Evolutionary conservation across 2,888 invertebrate species (phyloP), one percentile per base, ranked within the genome.

Genomic region (Timema cristinae): DNA sequence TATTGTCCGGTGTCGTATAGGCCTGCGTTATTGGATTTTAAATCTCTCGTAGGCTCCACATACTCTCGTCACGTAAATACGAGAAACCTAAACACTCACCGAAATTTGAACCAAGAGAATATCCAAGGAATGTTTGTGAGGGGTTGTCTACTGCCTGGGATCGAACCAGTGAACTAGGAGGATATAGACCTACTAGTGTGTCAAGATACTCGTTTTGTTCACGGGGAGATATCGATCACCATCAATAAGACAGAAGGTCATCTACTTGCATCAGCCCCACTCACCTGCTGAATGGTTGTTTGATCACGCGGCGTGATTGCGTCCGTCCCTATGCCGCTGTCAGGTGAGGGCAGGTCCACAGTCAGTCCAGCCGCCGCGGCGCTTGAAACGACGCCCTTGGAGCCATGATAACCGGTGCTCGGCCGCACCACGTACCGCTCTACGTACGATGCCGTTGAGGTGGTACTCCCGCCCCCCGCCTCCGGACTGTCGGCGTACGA

Each of bases 321-420:
- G 81, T 95, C 94, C 56, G 95, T 93, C 76, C 97, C 97, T 81
- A 97, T 97, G 76, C 97, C 97, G 81, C 94, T 94, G 85, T 97
- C 97, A 50, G 96, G 95, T 78, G 95, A 95, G 50, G 97, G 96
- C 81, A 97, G 88, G 85, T 97, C 97, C 80, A 95, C 95, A 69
- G 95, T 94, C 77, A 95, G 89, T 63, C 93, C 94, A 6, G 79
- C 79, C 54, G 73, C 81, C 78, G 74, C 75, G 80, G 79, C 82
- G 84, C 82, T 82, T 83, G 89, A 89, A 80, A 93, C 87, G 80
- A 90, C 86, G 80, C 90, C 86, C 84, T 91, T 87, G 66, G 66
- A 51, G 66, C 68, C 79, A 80, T 91, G 91, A 83, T 91, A 91
- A 76, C 88, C 87, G 70, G 83, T 83, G 67, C 82, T 81, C 79